A percentile compares a stretch with the other conserved stretches of the same genome.
Evolutionary conservation across 2,888 invertebrate species (phyloP).

Genomic region (Labia minor): DNA sequence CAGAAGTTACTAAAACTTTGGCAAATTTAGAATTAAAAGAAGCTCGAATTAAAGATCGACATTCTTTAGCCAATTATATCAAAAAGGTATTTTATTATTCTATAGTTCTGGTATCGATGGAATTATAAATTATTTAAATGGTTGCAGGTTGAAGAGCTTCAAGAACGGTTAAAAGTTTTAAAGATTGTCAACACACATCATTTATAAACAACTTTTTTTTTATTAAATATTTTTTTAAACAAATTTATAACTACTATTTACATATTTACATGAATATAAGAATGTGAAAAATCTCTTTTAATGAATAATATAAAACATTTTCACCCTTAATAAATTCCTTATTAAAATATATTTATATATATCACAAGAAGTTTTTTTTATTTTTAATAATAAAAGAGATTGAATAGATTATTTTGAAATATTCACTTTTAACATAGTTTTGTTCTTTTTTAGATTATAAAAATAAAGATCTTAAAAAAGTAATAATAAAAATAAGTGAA

Average conservation of each 20-base stretch:
- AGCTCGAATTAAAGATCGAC: background rate
- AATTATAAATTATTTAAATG: too few relatives aligned
- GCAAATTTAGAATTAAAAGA: background rate
- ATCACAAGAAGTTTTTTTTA: too few relatives aligned
- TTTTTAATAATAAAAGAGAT: too few relatives aligned
- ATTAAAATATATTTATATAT: background rate
- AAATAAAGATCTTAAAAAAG: background rate
- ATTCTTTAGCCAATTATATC: background rate
- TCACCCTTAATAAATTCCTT: background rate
- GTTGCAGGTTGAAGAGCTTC: background rate
- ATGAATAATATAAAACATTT: background rate
- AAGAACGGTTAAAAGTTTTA: background rate
- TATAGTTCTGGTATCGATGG: too few relatives aligned
- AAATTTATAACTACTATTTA: slow-evolving; percentile 7
- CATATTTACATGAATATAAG: background rate
- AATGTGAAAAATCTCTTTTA: slow-evolving; percentile 7
- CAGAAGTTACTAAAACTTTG: background rate
- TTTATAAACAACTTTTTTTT: slow-evolving; percentile 13
- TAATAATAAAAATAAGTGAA: too few relatives aligned
- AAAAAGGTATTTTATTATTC: background rate
- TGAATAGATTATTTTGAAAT: slow-evolving; percentile 1
- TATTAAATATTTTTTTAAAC: background rate
- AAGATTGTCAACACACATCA: background rate
- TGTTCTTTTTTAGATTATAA: background rate
- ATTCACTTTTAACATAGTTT: background rate